Base-by-base conservation (phyloP, 2,113 vertebrate species). In the Actinemys pallida region DNA sequence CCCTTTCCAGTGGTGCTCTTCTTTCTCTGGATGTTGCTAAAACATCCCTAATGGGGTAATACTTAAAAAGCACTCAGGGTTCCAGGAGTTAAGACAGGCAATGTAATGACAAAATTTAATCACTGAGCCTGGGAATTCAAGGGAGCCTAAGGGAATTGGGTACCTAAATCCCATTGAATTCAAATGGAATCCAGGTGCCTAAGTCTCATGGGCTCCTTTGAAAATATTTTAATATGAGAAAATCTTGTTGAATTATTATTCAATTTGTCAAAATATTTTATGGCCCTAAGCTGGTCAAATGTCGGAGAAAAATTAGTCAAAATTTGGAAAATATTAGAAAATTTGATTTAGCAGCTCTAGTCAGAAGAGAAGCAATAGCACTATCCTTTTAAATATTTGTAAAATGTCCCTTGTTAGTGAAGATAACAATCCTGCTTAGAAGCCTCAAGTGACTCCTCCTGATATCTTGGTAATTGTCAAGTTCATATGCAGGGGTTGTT, bases 381-480 rank as follows among this genome's bases (percentile, higher is more conserved):
- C 54, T 86, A 45, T 57, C 80, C 88, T 94, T 92, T 87, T 35
- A 65, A 65, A 65, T 65, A 6, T 65, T 17, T 94, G 57, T 86
- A 94, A 93, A 57, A 72, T 89, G 85, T 83, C 25, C 84, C 72
- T 88, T 83, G 87, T 90, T 84, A 93, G 54, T 94, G 19, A 89
- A 95, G 83, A 95, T 76, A 80, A 94, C 85, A 16, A 16, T 78
- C 86, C 87, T 49, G 47, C 85, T 85, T 94, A 90, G 94, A 96
- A 96, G 93, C 93, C 95, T 93, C 90, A 90, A n/a, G 93, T 92
- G 86, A 93, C 81, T 79, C 83, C 69, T 92, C 96, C 95, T 93
- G 92, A 86, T 59, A 91, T 65, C 93, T 49, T 83, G 90, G 95
- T 69, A 84, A 95, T 81, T 86, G 57, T 91, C 62, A 79, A 0